Conservation (phyloP, 2,888 invertebrate species). For the Teinopalpus imperialis region DNA sequence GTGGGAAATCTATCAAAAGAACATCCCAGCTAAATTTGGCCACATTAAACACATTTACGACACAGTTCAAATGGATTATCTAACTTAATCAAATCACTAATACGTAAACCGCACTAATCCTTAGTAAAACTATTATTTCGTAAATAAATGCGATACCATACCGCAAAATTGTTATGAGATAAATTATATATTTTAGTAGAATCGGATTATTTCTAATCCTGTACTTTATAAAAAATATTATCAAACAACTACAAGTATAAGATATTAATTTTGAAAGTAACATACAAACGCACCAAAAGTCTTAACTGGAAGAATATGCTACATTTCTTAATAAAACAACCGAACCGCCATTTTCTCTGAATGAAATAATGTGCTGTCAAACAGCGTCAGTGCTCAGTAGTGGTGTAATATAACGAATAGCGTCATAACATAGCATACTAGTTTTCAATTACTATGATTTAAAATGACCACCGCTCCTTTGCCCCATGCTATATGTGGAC, state of each 20-base stretch:
- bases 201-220: neutral
- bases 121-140: conserved; percentile 9
- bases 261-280: neutral
- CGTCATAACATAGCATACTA: no score
- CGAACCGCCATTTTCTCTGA: conserved; percentile 61
- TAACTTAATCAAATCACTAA: neutral
- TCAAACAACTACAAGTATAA: neutral
- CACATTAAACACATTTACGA: conserved; percentile 9
- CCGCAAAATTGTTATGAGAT: conserved; percentile 15
- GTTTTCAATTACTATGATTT: no score
- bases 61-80: conserved; percentile 4
- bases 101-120: conserved; percentile 4
- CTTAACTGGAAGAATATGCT: conserved; percentile 16
- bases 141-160: conserved; percentile 22
- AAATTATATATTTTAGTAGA: conserved; percentile 12
- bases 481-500: no score
- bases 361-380: conserved; percentile 24
- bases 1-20: conserved; percentile 29
- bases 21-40: conserved; percentile 17
- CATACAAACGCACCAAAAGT: conserved; percentile 5
- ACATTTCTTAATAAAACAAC: conserved; percentile 60
- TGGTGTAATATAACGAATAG: no score
- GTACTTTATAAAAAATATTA: neutral
- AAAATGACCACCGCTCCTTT: no score
- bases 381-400: no score